Conservation (phyloP, 2,888 invertebrate genomes). For the Drosophila fulvimacula region DNA sequence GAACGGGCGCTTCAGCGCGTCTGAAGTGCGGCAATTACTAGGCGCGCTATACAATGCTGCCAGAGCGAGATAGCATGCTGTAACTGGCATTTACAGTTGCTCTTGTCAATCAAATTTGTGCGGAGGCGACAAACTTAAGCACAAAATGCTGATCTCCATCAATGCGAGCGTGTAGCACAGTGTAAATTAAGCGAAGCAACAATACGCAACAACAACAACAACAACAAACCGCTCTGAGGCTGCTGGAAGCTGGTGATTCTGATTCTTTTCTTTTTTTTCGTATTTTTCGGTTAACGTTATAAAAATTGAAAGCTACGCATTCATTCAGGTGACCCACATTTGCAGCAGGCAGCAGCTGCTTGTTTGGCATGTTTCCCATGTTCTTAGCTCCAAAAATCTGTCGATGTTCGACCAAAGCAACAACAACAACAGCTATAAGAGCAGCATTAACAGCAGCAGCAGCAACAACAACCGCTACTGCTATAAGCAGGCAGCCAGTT, state of each 20-base stretch:
- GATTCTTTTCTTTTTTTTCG: slow-evolving; percentile 26
- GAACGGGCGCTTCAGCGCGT: slow-evolving; percentile 38
- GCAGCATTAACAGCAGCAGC: slow-evolving; percentile 27
- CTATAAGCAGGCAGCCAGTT: slow-evolving; percentile 31
- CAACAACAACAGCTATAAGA: slow-evolving; percentile 21
- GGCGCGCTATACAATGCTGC: slow-evolving; percentile 34
- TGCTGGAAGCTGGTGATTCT: slow-evolving; percentile 33
- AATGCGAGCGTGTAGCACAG: slow-evolving; percentile 5
- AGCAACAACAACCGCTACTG: slow-evolving; percentile 32
- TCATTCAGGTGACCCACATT: slow-evolving; percentile 76
- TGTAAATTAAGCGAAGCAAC: slow-evolving; percentile 18
- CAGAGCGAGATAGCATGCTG: slow-evolving; percentile 10
- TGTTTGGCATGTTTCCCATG: slow-evolving; percentile 52
- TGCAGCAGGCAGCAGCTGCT: slow-evolving; percentile 41
- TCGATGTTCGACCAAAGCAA: slow-evolving; percentile 38
- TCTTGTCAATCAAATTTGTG: slow-evolving; percentile 13
- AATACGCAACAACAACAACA: slow-evolving; percentile 19
- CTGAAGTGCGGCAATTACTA: slow-evolving; percentile 66
- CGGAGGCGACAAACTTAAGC: slow-evolving; percentile 7
- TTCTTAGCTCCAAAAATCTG: slow-evolving; percentile 55
- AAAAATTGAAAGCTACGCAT: slow-evolving; percentile 78
- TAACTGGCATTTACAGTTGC: slow-evolving; percentile 15
- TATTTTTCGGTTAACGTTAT: slow-evolving; percentile 65
- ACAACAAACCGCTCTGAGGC: too few species aligned
- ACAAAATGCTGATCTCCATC: slow-evolving; percentile 10